A percentile compares a stretch with the other conserved stretches of the same genome.
Conservation (phyloP, 1,140 invertebrate genomes). For the honey bee (Apis mellifera) region DNA sequence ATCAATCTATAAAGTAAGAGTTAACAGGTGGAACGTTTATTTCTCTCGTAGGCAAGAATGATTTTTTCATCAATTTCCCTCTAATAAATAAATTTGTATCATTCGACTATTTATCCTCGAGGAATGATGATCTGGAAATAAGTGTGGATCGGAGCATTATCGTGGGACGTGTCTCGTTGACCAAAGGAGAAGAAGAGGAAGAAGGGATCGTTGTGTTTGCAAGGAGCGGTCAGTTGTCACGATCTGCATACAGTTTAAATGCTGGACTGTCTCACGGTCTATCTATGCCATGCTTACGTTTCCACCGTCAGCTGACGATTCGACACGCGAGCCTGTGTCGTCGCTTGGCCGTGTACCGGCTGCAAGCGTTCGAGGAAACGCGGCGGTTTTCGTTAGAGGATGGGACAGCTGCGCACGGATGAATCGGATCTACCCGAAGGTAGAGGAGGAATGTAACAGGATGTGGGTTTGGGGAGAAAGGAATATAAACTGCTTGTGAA, state of each 20-base stretch:
- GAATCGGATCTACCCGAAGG: neutral
- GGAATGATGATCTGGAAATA: no score
- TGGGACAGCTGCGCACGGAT: neutral
- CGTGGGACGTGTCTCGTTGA: no score
- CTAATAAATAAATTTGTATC: no score
- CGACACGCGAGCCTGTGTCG: constrained; percentile 9
- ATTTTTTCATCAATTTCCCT: no score
- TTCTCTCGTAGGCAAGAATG: no score
- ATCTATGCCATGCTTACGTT: constrained; percentile 50
- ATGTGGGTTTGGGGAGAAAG: neutral
- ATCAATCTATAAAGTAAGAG: neutral
- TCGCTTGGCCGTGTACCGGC: neutral
- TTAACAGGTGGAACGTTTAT: neutral
- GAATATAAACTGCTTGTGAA: neutral
- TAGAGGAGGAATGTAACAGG: neutral
- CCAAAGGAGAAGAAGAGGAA: no score
- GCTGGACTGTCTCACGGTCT: constrained; percentile 26
- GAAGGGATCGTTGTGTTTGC: neutral
- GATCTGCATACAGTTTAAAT: constrained; percentile 15
- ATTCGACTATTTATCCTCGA: no score
- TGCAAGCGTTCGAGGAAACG: constrained; percentile 2
- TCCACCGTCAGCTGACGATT: constrained; percentile 27
- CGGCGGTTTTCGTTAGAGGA: neutral
- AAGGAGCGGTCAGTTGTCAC: neutral
- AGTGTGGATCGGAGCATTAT: no score